Evolutionary conservation across 2,113 vertebrate species (phyloP).

Genomic region (Tenebrosternarchus preto): DNA sequence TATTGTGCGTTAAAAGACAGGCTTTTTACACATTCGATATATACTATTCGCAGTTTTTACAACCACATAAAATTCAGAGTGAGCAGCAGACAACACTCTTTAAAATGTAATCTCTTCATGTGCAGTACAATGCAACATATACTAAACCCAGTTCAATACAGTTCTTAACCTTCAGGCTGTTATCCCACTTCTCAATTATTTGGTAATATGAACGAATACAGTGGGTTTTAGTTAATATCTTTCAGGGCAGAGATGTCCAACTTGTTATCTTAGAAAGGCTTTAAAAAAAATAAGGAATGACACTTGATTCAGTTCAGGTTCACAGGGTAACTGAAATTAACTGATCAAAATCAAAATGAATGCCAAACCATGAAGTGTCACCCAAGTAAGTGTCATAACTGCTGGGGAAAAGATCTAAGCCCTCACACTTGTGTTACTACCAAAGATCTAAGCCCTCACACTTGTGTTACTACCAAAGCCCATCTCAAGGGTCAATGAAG

Average conservation of each 20-base stretch:
- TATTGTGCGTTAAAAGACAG: slow-evolving; percentile 67
- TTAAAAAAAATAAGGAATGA: not conserved
- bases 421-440: too few relatives aligned
- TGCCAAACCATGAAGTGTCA: not conserved
- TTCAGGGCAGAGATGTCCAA: not conserved
- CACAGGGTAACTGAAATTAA: not conserved
- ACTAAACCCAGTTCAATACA: not conserved
- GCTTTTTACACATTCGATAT: slow-evolving; percentile 63
- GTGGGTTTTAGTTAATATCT: not conserved
- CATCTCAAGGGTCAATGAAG: not conserved
- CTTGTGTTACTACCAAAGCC: not conserved
- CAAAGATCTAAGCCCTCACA: not conserved
- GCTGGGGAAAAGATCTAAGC: not conserved
- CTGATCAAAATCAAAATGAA: slow-evolving; percentile 7
- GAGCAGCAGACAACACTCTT: slow-evolving; percentile 15
- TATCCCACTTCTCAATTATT: not conserved
- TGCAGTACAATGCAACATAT: not conserved
- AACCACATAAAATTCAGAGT: slow-evolving; percentile 30
- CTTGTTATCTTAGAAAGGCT: not conserved
- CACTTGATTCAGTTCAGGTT: not conserved
- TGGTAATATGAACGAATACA: too few relatives aligned
- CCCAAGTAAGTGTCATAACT: not conserved
- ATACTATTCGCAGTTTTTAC: slow-evolving; percentile 57
- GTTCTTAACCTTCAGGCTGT: not conserved
- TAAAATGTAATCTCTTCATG: slow-evolving; percentile 15